Evolutionary conservation across 2,113 vertebrate species (phyloP).

Genomic region (Saccopteryx bilineata): DNA sequence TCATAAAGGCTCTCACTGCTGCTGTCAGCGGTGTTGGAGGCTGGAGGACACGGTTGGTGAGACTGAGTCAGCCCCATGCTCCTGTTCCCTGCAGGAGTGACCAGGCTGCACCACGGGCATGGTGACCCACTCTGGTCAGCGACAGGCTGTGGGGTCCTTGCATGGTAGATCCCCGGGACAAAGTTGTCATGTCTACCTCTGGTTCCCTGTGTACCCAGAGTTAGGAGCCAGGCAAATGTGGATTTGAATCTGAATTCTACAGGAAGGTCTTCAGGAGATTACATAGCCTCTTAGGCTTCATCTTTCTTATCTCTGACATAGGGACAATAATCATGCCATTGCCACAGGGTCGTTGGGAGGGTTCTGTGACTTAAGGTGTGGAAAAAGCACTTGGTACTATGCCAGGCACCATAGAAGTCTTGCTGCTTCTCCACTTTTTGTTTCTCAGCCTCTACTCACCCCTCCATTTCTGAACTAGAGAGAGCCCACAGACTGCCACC

Average conservation of each 20-base stretch:
- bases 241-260: neutral
- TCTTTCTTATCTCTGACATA: neutral
- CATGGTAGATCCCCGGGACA: fast-evolving
- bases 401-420: fast-evolving
- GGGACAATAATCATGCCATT: fast-evolving
- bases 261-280: neutral
- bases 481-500: neutral
- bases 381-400: fast-evolving
- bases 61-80: neutral
- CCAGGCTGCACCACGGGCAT: neutral
- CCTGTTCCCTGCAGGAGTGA: neutral
- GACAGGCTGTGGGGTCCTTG: neutral
- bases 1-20: neutral
- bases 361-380: fast-evolving
- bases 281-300: neutral
- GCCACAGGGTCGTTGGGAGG: neutral
- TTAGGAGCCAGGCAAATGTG: neutral
- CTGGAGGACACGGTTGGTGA: neutral
- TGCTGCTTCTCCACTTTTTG: too few species aligned
- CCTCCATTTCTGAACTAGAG: neutral
- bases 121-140: too few species aligned
- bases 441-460: neutral
- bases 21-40: neutral
- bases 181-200: neutral
- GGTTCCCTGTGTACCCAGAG: fast-evolving